phyloP scores from a whole-genome alignment of 2,113 vertebrate genomes.

The Gymnobelideus leadbeateri region DNA sequence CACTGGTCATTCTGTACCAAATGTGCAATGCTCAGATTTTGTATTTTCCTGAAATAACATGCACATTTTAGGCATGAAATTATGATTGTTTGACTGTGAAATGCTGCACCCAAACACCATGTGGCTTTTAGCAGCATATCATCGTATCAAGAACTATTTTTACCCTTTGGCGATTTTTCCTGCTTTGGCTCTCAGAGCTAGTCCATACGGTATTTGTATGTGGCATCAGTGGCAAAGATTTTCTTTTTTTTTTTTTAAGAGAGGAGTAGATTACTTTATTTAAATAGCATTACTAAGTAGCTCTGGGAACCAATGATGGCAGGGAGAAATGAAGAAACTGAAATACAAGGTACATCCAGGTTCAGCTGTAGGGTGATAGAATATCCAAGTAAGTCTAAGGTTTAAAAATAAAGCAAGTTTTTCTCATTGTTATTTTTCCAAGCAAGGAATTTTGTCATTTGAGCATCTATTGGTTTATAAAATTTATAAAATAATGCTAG shows the following conservation, averaged over 20 bases:
- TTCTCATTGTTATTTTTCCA: constrained; percentile 20
- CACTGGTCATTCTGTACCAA: constrained; percentile 83
- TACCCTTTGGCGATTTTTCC: constrained; percentile 83
- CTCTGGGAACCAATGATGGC: constrained; percentile 68
- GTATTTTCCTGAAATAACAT: constrained; percentile 83
- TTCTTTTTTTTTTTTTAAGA: constrained; percentile 77
- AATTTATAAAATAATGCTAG: constrained; percentile 7
- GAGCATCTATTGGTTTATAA: constrained; percentile 15
- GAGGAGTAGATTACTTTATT: constrained; percentile 76
- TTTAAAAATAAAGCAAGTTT: constrained; percentile 1
- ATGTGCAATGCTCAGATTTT: constrained; percentile 83
- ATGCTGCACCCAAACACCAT: constrained; percentile 83
- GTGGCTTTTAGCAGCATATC: constrained; percentile 83
- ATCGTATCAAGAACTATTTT: constrained; percentile 84
- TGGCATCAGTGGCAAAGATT: constrained; percentile 80
- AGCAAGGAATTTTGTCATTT: constrained; percentile 23
- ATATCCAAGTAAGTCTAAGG: constrained; percentile 32
- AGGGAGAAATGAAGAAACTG: constrained; percentile 65
- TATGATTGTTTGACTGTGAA: constrained; percentile 84
- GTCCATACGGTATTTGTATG: constrained; percentile 83
- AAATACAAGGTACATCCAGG: constrained; percentile 68
- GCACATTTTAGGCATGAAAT: constrained; percentile 83
- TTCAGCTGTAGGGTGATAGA: constrained; percentile 62
- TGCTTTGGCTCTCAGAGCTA: constrained; percentile 82
- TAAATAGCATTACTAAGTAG: constrained; percentile 62